These are phyloP conservation scores for Ligdia adustata DNA, from an alignment of 2,888 invertebrate genomes.

Conservation along the genomic window DNA sequence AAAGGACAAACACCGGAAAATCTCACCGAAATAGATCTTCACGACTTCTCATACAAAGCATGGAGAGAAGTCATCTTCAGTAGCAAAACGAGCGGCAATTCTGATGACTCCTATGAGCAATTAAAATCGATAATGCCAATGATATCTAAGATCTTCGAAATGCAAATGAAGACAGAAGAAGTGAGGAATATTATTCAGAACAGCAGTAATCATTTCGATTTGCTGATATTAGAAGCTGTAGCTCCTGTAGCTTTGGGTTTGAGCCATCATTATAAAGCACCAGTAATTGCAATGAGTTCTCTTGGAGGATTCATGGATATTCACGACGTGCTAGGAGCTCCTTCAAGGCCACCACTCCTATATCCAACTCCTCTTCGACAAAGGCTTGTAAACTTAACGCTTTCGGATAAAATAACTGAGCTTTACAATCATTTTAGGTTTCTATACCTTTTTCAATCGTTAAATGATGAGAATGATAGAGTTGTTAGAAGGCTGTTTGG, in stretches of 20 bases:
- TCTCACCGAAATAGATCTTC: conserved; percentile 65
- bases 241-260: neutral
- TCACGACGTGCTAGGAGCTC: conserved; percentile 11
- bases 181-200: conserved; percentile 9
- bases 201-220: conserved; percentile 9
- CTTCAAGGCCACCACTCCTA: conserved; percentile 11
- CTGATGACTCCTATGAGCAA: neutral
- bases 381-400: conserved; percentile 6
- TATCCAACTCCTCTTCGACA: conserved; percentile 16
- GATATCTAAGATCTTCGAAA: conserved; percentile 10
- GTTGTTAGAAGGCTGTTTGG: conserved; percentile 23
- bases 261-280: conserved; percentile 4
- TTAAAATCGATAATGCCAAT: neutral
- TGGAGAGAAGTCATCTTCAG: neutral
- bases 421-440: conserved; percentile 7
- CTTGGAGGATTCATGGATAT: neutral
- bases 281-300: conserved; percentile 8
- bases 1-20: conserved; percentile 52
- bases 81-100: neutral
- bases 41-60: conserved; percentile 34
- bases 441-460: neutral
- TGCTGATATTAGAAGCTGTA: conserved; percentile 10
- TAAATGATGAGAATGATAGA: neutral
- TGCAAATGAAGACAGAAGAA: conserved; percentile 12
- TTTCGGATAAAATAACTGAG: conserved; percentile 18